These are phyloP conservation scores for Batillaria attramentaria DNA, from an alignment of 1,140 invertebrate species.

Conservation along the genomic window DNA sequence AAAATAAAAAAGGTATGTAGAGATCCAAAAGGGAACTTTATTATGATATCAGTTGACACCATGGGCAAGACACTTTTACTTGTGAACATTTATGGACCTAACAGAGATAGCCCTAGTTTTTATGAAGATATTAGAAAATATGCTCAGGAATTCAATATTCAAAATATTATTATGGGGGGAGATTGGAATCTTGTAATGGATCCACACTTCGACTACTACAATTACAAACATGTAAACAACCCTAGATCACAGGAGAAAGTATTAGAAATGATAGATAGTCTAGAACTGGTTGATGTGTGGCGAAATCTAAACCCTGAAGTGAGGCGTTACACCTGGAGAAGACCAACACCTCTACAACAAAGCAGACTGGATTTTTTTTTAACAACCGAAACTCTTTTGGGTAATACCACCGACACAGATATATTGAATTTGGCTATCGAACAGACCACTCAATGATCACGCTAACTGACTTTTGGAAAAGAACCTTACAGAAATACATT, in stretches of 20 bases:
- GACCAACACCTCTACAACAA: background rate
- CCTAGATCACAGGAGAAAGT: constrained; percentile 28
- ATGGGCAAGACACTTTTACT: background rate
- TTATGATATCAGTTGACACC: background rate
- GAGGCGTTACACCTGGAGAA: background rate
- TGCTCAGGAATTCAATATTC: constrained; percentile 18
- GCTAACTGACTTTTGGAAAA: too few species aligned
- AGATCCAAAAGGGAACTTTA: background rate
- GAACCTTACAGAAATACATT: too few species aligned
- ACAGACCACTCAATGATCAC: background rate
- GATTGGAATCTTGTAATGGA: constrained; percentile 38
- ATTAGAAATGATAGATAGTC: background rate
- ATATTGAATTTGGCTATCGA: background rate
- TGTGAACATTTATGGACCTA: constrained; percentile 32
- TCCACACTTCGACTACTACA: too few species aligned
- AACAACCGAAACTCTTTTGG: background rate
- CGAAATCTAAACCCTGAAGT: too few species aligned
- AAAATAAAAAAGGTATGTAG: background rate
- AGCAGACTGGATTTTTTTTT: background rate
- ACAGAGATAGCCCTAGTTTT: constrained; percentile 37
- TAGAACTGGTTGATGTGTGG: constrained; percentile 10
- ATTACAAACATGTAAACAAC: constrained; percentile 33
- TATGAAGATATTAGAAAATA: constrained; percentile 30
- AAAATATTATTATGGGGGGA: constrained; percentile 19
- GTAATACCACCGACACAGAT: background rate